A percentile compares a stretch with the other conserved stretches of the same genome.
Conservation (phyloP, 1,140 invertebrate species). For the Cheumatopsyche charites region DNA sequence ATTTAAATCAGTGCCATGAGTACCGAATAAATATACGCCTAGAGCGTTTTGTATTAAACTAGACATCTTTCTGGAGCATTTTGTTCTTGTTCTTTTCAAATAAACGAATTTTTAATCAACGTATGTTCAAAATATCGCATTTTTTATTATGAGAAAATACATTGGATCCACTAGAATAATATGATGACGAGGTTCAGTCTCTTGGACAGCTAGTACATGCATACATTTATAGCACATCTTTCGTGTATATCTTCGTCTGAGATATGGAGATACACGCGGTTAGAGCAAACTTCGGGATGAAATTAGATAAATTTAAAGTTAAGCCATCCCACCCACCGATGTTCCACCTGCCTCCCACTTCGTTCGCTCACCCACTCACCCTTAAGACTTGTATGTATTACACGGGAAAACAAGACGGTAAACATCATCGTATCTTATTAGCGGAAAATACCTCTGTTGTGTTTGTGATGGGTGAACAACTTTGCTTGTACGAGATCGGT, state of each 20-base stretch:
- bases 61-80: too few species aligned
- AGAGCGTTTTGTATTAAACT: background rate
- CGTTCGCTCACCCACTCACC: background rate
- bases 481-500: background rate
- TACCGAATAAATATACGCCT: too few species aligned
- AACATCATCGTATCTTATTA: slow-evolving; percentile 48
- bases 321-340: slow-evolving; percentile 34
- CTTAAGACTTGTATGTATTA: slow-evolving; percentile 44
- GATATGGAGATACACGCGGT: slow-evolving; percentile 31
- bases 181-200: too few species aligned
- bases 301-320: slow-evolving; percentile 49
- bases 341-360: background rate
- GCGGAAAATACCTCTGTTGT: slow-evolving; percentile 45
- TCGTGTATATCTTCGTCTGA: slow-evolving; percentile 14
- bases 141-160: too few species aligned
- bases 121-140: too few species aligned
- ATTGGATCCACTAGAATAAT: too few species aligned
- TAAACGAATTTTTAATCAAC: too few species aligned
- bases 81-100: too few species aligned
- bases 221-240: background rate
- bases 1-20: slow-evolving; percentile 36
- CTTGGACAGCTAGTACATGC: too few species aligned
- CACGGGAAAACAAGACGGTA: slow-evolving; percentile 48
- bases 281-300: slow-evolving; percentile 43
- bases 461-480: slow-evolving; percentile 34